Conservation (phyloP, 2,888 invertebrate species). For the Balanococcus diminutus region DNA sequence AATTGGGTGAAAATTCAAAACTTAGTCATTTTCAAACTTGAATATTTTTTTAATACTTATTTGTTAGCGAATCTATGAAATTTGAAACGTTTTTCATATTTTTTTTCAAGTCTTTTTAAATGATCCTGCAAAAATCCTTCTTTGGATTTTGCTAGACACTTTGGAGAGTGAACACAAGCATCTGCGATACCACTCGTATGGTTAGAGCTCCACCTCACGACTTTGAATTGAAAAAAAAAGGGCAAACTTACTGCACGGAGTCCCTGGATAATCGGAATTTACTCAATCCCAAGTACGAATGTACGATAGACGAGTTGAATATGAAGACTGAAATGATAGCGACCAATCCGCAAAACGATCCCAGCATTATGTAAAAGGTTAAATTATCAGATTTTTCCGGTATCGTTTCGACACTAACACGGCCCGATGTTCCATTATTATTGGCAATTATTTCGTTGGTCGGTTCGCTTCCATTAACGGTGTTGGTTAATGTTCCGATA, state of each 20-base stretch:
- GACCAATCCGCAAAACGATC: constrained; percentile 45
- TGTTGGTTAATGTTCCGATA: not conserved
- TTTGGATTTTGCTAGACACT: too few species aligned
- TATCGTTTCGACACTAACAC: constrained; percentile 48
- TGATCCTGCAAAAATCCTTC: too few species aligned
- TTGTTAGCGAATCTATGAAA: too few species aligned
- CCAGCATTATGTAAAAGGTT: constrained; percentile 46
- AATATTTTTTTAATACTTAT: too few species aligned
- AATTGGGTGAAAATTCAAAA: too few species aligned
- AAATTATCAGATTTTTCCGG: constrained; percentile 46
- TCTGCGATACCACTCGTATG: too few species aligned
- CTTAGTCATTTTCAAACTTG: too few species aligned
- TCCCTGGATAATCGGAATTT: constrained; percentile 43
- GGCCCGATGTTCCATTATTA: constrained; percentile 50
- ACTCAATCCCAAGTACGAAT: constrained; percentile 49
- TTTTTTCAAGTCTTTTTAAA: too few species aligned
- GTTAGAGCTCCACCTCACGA: too few species aligned
- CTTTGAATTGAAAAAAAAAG: too few species aligned
- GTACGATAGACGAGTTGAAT: constrained; percentile 46
- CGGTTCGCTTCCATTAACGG: not conserved
- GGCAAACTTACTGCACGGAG: constrained; percentile 49
- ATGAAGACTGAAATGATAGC: constrained; percentile 45
- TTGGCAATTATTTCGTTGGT: constrained; percentile 35
- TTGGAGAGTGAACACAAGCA: too few species aligned
- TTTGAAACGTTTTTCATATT: too few species aligned